Evolutionary conservation across 2,888 invertebrate genomes (phyloP).

Genomic region (Trypoxylon attenuatum): DNA sequence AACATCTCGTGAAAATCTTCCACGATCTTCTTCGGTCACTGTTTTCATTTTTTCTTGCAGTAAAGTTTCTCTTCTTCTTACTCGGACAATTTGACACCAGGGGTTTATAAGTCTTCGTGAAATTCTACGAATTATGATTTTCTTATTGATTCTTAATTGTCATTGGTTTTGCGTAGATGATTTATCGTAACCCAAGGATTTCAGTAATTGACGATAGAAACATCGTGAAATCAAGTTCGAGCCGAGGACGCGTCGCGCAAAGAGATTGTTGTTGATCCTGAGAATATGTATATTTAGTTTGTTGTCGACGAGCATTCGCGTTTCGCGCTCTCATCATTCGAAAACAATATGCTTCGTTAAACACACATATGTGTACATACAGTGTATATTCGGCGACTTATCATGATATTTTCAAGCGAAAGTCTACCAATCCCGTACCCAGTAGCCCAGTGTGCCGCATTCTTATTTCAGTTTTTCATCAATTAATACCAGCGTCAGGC

Average conservation of each 20-base stretch:
- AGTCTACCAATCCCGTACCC: not conserved
- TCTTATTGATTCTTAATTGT: too few relatives aligned
- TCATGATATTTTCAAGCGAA: not conserved
- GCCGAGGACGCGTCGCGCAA: slow-evolving; percentile 15
- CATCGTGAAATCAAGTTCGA: not conserved
- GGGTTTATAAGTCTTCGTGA: too few relatives aligned
- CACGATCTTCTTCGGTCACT: too few relatives aligned
- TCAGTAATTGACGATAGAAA: too few relatives aligned
- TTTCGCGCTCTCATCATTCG: slow-evolving; percentile 19
- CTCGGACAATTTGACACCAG: too few relatives aligned
- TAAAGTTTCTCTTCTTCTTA: too few relatives aligned
- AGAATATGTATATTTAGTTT: slow-evolving; percentile 38
- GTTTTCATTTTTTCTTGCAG: too few relatives aligned
- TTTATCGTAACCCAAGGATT: too few relatives aligned
- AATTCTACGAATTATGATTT: too few relatives aligned
- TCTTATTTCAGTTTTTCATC: not conserved
- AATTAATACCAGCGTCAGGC: slow-evolving; percentile 1
- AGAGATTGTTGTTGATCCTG: slow-evolving; percentile 27
- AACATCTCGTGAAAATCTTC: too few relatives aligned
- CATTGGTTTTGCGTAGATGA: too few relatives aligned
- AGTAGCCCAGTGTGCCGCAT: not conserved
- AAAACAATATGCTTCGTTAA: too few relatives aligned
- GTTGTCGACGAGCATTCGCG: slow-evolving; percentile 32
- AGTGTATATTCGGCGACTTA: not conserved
- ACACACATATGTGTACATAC: not conserved